A percentile compares a stretch with the other conserved stretches of the same genome.
phyloP scores from a whole-genome alignment of 2,113 vertebrate genomes.

The Asarcornis scutulata region DNA sequence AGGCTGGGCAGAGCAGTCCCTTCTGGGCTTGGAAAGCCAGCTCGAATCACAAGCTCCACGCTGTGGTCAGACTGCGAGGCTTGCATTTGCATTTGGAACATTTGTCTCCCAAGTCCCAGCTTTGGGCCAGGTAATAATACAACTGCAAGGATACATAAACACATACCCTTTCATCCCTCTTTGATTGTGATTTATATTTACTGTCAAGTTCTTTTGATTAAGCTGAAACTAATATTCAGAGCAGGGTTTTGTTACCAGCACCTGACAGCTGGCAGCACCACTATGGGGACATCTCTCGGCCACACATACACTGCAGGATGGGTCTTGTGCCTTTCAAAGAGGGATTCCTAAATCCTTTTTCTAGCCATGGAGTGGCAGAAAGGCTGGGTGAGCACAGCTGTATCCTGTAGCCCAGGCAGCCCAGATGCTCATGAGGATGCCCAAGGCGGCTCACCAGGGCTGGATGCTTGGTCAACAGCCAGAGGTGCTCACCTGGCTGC shows the following conservation, averaged over 20 bases:
- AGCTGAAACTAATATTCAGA: background rate
- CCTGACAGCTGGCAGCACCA: accelerated
- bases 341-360: background rate
- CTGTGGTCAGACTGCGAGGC: background rate
- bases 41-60: accelerated
- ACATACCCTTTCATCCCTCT: background rate
- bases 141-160: background rate
- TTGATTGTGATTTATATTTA: background rate
- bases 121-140: background rate
- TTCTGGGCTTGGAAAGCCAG: background rate
- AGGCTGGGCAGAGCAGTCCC: background rate
- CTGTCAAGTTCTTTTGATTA: background rate
- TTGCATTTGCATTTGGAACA: background rate
- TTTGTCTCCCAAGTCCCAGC: background rate
- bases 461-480: accelerated
- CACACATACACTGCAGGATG: background rate
- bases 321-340: background rate
- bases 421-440: background rate
- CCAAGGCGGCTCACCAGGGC: background rate
- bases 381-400: background rate
- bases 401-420: background rate
- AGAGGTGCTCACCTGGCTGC: accelerated
- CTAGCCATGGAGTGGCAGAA: background rate
- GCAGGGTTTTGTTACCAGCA: background rate
- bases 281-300: accelerated